Evolutionary conservation across 2,888 invertebrate species (phyloP).

Genomic region (Apoda limacodes): DNA sequence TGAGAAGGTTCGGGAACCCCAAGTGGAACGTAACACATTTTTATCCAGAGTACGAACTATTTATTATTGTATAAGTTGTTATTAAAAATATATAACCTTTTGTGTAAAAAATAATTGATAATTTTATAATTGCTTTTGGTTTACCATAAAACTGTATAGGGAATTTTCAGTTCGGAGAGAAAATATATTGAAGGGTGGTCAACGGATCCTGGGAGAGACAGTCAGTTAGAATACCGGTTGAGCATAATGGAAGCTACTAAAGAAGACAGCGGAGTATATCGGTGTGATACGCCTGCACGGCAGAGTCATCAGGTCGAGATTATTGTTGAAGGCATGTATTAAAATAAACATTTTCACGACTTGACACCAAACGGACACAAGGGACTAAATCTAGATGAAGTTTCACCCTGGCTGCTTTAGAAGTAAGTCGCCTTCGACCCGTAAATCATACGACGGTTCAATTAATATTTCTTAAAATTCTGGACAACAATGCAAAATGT

Average conservation of each 20-base stretch:
- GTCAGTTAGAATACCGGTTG: constrained; percentile 82
- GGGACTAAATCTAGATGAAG: too few relatives aligned
- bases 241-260: constrained; percentile 84
- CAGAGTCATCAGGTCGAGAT: constrained; percentile 85
- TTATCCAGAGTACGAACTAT: constrained; percentile 62
- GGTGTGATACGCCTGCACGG: constrained; percentile 87
- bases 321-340: constrained; percentile 75
- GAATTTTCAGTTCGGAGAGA: constrained; percentile 31
- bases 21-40: constrained; percentile 83
- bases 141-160: background rate
- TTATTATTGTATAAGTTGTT: too few relatives aligned
- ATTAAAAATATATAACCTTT: constrained; percentile 1
- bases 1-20: constrained; percentile 85
- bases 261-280: constrained; percentile 86
- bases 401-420: too few relatives aligned
- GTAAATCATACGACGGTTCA: too few relatives aligned
- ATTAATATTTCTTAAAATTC: too few relatives aligned
- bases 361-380: background rate
- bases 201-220: constrained; percentile 82
- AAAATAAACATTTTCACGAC: background rate
- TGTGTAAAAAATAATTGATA: background rate
- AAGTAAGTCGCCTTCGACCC: too few relatives aligned
- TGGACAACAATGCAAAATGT: too few relatives aligned
- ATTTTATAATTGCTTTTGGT: too few relatives aligned
- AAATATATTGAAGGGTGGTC: constrained; percentile 82